Percentiles rank a stretch among this genome's conserved stretches.
Evolutionary conservation across 2,888 invertebrate species (phyloP).

Genomic region (Drosophila buzzatii): DNA sequence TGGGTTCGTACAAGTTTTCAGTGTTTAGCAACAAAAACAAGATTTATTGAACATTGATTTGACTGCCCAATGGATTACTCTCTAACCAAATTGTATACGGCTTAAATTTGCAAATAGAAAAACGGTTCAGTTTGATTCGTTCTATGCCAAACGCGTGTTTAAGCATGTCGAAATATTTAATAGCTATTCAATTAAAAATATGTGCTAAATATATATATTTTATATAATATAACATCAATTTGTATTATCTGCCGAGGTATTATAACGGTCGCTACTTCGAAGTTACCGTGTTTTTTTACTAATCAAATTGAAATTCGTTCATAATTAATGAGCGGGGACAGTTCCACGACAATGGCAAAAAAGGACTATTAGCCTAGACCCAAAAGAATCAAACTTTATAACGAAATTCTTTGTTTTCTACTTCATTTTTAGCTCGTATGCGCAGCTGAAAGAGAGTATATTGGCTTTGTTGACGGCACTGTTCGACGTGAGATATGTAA

Average conservation of each 20-base stretch:
- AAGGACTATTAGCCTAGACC: conserved; percentile 48
- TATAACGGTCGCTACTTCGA: not conserved
- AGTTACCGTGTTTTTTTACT: not conserved
- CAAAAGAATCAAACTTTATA: conserved; percentile 31
- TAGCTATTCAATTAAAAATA: not conserved
- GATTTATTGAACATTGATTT: conserved; percentile 50
- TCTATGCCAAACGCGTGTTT: not conserved
- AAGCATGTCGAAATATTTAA: not conserved
- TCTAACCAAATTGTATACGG: conserved; percentile 20
- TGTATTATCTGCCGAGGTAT: conserved; percentile 12
- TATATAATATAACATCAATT: conserved; percentile 23
- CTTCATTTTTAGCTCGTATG: conserved; percentile 6
- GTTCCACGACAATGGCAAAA: conserved; percentile 26
- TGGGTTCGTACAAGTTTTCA: conserved; percentile 34
- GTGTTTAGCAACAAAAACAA: conserved; percentile 9
- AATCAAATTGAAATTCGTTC: conserved; percentile 46
- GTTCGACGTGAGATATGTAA: not conserved
- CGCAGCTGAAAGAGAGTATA: not conserved
- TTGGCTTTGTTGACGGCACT: not conserved
- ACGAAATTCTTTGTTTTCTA: conserved; percentile 19
- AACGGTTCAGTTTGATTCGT: not conserved
- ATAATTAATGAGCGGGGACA: conserved; percentile 43
- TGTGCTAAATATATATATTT: not conserved
- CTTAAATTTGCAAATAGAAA: conserved; percentile 18
- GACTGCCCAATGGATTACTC: conserved; percentile 7